Percentiles rank a stretch among this genome's conserved stretches.
These are phyloP conservation scores for Sinella curviseta DNA, from an alignment of 1,140 invertebrate genomes.

Conservation along the genomic window DNA sequence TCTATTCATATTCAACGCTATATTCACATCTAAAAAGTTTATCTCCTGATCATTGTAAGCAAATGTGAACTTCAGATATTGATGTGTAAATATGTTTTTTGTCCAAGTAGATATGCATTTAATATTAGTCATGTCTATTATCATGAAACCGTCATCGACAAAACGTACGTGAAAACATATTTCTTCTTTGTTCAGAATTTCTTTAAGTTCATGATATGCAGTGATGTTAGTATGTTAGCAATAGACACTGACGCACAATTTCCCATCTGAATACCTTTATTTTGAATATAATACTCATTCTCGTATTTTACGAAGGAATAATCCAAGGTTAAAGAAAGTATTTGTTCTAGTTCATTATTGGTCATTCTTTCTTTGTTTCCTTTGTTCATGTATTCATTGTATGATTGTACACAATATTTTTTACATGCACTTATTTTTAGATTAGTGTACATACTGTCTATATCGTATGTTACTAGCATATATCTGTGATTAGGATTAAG, in stretches of 20 bases:
- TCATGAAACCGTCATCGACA: not conserved
- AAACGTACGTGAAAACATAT: not conserved
- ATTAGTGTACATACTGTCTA: slow-evolving; percentile 13
- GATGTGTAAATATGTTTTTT: not conserved
- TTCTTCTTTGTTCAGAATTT: not conserved
- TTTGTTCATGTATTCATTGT: not conserved
- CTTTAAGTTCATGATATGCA: not conserved
- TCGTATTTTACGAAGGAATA: not conserved
- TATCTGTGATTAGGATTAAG: not conserved
- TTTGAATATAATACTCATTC: not conserved
- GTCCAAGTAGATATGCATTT: not conserved
- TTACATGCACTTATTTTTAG: not conserved
- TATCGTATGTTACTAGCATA: not conserved
- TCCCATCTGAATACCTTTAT: slow-evolving; percentile 13
- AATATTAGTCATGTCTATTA: not conserved
- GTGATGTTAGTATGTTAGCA: not conserved
- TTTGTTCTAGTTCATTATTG: not conserved
- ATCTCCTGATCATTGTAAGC: not conserved
- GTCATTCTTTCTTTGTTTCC: not conserved
- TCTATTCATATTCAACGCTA: not conserved
- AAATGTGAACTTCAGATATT: not conserved
- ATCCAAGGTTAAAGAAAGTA: not conserved
- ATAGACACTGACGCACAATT: slow-evolving; percentile 2
- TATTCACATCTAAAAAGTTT: slow-evolving; percentile 1
- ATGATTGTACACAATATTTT: not conserved